Conservation (phyloP, 2,113 vertebrate species). For the Heliornis fulica region DNA sequence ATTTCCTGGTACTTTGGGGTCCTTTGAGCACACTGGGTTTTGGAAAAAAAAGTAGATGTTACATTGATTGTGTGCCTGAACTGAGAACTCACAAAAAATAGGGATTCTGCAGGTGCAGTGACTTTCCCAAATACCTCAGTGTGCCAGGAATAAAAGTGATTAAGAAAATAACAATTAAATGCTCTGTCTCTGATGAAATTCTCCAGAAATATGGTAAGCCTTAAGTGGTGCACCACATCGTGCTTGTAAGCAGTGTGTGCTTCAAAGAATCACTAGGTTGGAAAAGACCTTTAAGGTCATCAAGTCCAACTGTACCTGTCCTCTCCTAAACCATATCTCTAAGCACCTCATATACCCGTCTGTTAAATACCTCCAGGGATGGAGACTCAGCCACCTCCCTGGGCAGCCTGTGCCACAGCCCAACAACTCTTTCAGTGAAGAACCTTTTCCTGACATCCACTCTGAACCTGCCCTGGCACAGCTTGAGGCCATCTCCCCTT, state of each 20-base stretch:
- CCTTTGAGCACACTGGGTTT: background rate
- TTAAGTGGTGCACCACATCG: background rate
- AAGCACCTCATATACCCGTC: too few relatives aligned
- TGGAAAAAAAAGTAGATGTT: background rate
- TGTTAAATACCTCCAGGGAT: too few relatives aligned
- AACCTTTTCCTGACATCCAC: too few relatives aligned
- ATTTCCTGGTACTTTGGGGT: background rate
- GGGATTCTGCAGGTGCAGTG: background rate
- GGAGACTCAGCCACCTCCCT: too few relatives aligned
- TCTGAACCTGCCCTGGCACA: too few relatives aligned
- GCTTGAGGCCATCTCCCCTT: too few relatives aligned
- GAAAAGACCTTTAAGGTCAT: too few relatives aligned
- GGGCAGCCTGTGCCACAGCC: too few relatives aligned
- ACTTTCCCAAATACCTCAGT: rapidly evolving
- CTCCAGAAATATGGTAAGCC: background rate
- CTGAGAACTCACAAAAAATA: background rate
- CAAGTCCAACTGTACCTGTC: too few relatives aligned
- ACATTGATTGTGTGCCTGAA: background rate
- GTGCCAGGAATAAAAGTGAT: background rate
- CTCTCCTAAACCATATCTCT: too few relatives aligned
- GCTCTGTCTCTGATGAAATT: background rate
- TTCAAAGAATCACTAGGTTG: too few relatives aligned
- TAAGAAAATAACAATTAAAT: background rate
- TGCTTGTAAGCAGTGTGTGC: background rate
- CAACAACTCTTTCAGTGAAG: too few relatives aligned